Percentiles rank a stretch among this genome's conserved stretches.
Evolutionary conservation across 1,140 invertebrate species (phyloP).

Genomic region (Meloidogyne floridensis): DNA sequence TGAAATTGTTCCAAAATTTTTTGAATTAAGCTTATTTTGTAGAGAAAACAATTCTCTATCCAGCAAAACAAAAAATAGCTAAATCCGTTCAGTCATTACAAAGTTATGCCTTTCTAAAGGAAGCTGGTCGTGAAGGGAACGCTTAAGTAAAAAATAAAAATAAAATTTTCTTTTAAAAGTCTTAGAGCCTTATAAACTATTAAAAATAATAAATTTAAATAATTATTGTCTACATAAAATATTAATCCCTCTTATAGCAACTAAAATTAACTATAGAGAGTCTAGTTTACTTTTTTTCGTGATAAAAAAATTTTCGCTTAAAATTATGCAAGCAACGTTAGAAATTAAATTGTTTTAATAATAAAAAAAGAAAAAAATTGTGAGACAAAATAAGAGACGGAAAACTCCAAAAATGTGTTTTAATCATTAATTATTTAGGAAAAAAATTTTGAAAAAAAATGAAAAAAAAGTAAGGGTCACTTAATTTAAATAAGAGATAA

Average conservation of each 20-base stretch:
- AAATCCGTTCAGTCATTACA: neutral
- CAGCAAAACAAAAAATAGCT: neutral
- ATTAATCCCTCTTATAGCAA: no score
- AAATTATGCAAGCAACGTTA: neutral
- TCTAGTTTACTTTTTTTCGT: no score
- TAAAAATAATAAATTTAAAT: no score
- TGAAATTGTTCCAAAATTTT: neutral
- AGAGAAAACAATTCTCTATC: neutral
- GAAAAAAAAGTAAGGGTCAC: neutral
- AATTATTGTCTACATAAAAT: no score
- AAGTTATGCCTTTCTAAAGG: neutral
- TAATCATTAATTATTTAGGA: neutral
- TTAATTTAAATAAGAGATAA: neutral
- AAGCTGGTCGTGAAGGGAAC: no score
- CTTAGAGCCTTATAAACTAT: no score
- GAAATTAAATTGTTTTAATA: neutral
- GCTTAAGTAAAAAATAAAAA: no score
- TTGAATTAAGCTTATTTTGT: neutral
- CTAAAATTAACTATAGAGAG: no score
- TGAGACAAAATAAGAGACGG: neutral
- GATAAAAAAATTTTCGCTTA: neutral
- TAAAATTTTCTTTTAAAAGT: no score
- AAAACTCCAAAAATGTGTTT: conserved; percentile 7
- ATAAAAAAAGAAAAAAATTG: neutral
- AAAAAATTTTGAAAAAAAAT: neutral